Base-by-base conservation (phyloP, 1,140 invertebrate species). In the Drosophila repleta region DNA sequence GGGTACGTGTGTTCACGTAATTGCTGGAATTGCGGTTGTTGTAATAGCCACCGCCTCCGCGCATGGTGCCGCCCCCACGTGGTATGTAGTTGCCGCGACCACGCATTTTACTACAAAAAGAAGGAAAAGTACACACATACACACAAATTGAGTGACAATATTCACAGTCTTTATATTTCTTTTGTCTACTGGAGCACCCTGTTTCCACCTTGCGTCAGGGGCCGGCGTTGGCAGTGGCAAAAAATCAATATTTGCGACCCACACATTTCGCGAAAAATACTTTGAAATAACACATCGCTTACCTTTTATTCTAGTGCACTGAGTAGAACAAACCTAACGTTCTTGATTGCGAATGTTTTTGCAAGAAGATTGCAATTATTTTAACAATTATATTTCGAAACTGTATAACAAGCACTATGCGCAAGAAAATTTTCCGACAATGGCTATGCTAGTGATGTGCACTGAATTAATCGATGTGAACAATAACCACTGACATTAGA, bases 11-110 rank as follows among this genome's bases (percentile, higher is more conserved):
- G 46, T 84, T 82, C 37, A 90, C 80, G 26, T 90, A 90, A 68
- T 90, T 88, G 76, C 82, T 84, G 1, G 84, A 84, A 35, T 87
- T 84, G 18, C 84, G 84, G 37, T 90, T 88, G 46, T 89, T 90
- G 56, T 89, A 89, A 37, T 78, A 89, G 32, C 90, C 85, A 3
- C 85, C 90, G 15, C 90, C 90, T 7, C 82, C 87, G 49, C 90
- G 79, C 49, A 74, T 83, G 39, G 64, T 72, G 48, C 76, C 74
- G 21, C 84, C 74, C 48, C 90, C 89, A 72, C 90, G 85, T 68
- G 79, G 80, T 71, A 81, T 75, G 29, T 90, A 91, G 26, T 85
- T 85, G 48, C 90, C 81, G 53, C 88, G 74, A 68, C 88, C 88
- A 53, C 88, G 88, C 88, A 90, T 90, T 58, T 76, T 80, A 13